Conservation (phyloP, 2,888 invertebrate genomes). For the Noctua pronuba region DNA sequence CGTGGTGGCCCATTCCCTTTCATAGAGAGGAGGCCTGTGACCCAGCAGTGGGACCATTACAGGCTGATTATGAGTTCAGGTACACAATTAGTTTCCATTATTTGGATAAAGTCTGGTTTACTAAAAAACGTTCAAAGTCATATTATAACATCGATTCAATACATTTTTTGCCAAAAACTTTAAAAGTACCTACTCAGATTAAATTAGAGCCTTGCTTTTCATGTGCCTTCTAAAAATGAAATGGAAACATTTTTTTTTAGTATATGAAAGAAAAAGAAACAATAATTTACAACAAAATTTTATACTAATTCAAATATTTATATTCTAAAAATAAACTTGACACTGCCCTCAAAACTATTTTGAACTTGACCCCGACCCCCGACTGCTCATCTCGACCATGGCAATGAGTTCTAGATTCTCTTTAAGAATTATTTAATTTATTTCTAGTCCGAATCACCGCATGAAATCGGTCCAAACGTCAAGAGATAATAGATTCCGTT, state of each 20-base stretch:
- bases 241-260: not conserved
- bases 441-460: constrained; percentile 21
- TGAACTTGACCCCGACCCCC: constrained; percentile 20
- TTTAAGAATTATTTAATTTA: constrained; percentile 2
- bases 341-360: constrained; percentile 4
- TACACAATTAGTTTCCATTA: too few species aligned
- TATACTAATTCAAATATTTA: not conserved
- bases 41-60: too few species aligned
- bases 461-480: constrained; percentile 19
- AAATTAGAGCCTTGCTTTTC: too few species aligned
- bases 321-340: not conserved
- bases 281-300: not conserved
- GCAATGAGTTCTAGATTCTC: constrained; percentile 3
- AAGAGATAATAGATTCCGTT: constrained; percentile 35
- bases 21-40: too few species aligned
- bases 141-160: too few species aligned
- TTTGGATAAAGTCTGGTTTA: too few species aligned
- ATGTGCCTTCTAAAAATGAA: too few species aligned
- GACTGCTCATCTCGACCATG: not conserved
- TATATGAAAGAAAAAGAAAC: not conserved
- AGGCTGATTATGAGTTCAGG: too few species aligned
- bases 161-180: too few species aligned
- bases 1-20: too few species aligned
- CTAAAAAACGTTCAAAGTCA: too few species aligned
- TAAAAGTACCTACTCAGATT: too few species aligned